phyloP scores from a whole-genome alignment of 2,888 invertebrate species.

The Drosophila nr. perissopoda region DNA sequence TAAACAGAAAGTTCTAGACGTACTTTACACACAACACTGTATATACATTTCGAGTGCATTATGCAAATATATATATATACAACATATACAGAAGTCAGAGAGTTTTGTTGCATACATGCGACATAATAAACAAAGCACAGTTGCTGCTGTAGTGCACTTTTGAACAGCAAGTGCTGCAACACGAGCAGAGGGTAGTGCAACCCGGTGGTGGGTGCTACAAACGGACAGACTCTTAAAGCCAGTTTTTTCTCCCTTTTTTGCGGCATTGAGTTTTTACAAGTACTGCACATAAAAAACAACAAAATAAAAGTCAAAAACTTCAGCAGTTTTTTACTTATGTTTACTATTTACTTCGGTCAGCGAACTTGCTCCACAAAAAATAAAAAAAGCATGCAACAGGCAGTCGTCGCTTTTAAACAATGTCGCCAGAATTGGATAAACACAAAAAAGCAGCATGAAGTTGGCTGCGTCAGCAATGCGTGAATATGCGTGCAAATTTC shows the following conservation, averaged over 20 bases:
- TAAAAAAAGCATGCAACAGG: constrained; percentile 34
- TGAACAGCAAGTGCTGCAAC: constrained; percentile 30
- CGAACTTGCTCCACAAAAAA: constrained; percentile 43
- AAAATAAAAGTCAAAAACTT: constrained; percentile 64
- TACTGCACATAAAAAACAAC: constrained; percentile 34
- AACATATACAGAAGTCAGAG: constrained; percentile 4
- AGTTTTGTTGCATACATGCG: constrained; percentile 49
- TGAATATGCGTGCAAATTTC: neutral
- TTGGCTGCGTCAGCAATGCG: constrained; percentile 14
- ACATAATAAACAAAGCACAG: constrained; percentile 74
- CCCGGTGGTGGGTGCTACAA: neutral
- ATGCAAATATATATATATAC: constrained; percentile 8
- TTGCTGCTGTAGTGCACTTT: constrained; percentile 69
- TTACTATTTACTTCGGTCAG: constrained; percentile 54
- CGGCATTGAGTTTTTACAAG: constrained; percentile 73
- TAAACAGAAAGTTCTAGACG: constrained; percentile 73
- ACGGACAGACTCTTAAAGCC: constrained; percentile 25
- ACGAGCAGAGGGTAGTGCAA: neutral
- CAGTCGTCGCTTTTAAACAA: constrained; percentile 15
- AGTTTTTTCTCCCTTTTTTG: constrained; percentile 41
- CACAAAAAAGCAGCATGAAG: constrained; percentile 4
- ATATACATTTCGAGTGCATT: constrained; percentile 17
- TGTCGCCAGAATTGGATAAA: constrained; percentile 6
- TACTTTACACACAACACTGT: constrained; percentile 27
- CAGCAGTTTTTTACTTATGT: constrained; percentile 18